Conservation (phyloP, 2,797 vertebrate genomes). For the Heterohyrax brucei region DNA sequence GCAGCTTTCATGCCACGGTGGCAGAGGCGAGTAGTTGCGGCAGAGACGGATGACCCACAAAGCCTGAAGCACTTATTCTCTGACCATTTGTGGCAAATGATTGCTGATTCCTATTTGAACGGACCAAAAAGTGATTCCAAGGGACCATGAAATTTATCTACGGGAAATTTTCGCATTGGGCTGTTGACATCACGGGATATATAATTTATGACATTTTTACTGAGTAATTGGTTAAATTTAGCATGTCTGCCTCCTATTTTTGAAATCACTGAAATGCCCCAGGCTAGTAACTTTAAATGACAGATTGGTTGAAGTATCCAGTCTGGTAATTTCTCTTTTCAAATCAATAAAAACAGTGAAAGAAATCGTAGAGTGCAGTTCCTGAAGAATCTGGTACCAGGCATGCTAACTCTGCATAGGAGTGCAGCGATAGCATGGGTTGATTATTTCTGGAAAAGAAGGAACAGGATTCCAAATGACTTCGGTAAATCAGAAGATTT, state of each 20-base stretch:
- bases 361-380: conserved; percentile 42
- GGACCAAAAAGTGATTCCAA: conserved; percentile 28
- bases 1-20: background rate
- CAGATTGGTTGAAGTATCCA: conserved; percentile 27
- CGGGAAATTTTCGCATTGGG: conserved; percentile 28
- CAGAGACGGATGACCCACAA: background rate
- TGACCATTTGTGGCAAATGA: conserved; percentile 16
- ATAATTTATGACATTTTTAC: conserved; percentile 54
- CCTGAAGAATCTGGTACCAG: conserved; percentile 44
- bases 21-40: background rate
- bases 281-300: conserved; percentile 58
- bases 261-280: background rate
- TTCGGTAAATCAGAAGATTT: conserved; percentile 56
- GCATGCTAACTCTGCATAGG: background rate
- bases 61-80: conserved; percentile 38
- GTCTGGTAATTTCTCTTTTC: background rate
- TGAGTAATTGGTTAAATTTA: conserved; percentile 60
- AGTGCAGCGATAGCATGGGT: background rate
- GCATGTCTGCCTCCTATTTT: conserved; percentile 11
- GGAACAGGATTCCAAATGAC: conserved; percentile 54
- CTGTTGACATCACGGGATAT: conserved; percentile 10
- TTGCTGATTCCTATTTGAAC: background rate
- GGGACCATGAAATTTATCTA: background rate
- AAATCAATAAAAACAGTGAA: conserved; percentile 38
- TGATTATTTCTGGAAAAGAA: conserved; percentile 48